These are phyloP conservation scores for Naso thynnoides DNA, from an alignment of 2,797 vertebrate species.

Conservation along the genomic window DNA sequence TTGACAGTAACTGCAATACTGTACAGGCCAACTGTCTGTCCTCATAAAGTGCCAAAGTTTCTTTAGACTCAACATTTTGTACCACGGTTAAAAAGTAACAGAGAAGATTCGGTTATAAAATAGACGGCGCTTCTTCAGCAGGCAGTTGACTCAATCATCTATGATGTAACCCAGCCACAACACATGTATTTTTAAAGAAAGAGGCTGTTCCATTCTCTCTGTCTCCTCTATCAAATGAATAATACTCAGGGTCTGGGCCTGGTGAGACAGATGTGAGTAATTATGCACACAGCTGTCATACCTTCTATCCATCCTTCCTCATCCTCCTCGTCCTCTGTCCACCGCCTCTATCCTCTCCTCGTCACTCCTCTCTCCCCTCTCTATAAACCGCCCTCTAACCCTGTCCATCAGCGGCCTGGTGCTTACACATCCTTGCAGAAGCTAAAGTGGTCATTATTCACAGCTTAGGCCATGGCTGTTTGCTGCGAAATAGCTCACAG, in stretches of 20 bases:
- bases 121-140: conserved; percentile 37
- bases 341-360: conserved; percentile 30
- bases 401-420: conserved; percentile 52
- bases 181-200: conserved; percentile 45
- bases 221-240: conserved; percentile 51
- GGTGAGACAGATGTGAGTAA: conserved; percentile 61
- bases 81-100: conserved; percentile 21
- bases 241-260: conserved; percentile 36
- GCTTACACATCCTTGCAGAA: conserved; percentile 58
- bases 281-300: conserved; percentile 86
- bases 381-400: conserved; percentile 61
- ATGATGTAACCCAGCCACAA: conserved; percentile 44
- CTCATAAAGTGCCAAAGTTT: conserved; percentile 10
- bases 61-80: conserved; percentile 17
- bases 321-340: conserved; percentile 40
- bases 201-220: conserved; percentile 25
- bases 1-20: too few relatives aligned
- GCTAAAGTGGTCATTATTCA: conserved; percentile 76
- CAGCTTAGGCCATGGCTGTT: conserved; percentile 60
- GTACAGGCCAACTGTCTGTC: too few relatives aligned
- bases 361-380: conserved; percentile 40
- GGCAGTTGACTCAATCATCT: conserved; percentile 48
- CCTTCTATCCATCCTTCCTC: conserved; percentile 66
- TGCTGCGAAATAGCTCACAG: conserved; percentile 70
- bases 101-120: conserved; percentile 27